phyloP scores from a whole-genome alignment of 2,113 vertebrate genomes.

The Mohoua ochrocephala region DNA sequence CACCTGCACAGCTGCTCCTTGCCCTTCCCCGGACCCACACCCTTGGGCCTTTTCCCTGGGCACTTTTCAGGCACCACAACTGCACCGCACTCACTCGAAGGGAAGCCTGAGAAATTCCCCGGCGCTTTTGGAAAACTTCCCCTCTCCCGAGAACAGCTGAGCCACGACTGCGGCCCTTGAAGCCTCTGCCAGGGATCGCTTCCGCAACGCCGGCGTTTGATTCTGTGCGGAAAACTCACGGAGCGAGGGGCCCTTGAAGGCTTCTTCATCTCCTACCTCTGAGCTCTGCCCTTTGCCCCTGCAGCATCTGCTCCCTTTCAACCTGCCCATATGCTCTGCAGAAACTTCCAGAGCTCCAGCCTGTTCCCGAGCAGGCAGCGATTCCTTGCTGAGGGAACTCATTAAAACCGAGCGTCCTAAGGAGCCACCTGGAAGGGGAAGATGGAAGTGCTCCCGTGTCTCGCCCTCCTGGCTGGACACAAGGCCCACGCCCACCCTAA shows the following conservation, averaged over 20 bases:
- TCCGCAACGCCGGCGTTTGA: background rate
- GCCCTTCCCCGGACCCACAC: background rate
- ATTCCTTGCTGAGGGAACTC: background rate
- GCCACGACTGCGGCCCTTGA: background rate
- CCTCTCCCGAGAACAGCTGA: background rate
- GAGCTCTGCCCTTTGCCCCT: background rate
- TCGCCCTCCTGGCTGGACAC: too few species aligned
- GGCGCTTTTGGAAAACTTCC: background rate
- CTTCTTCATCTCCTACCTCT: background rate
- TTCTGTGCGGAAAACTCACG: background rate
- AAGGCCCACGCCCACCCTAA: background rate
- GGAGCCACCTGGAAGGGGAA: background rate
- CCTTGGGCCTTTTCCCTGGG: background rate
- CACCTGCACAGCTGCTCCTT: background rate
- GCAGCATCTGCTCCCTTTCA: background rate
- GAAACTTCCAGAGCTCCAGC: background rate
- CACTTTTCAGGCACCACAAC: accelerated
- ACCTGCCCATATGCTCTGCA: background rate
- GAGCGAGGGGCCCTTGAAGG: background rate
- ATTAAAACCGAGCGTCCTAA: background rate
- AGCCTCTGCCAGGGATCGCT: background rate
- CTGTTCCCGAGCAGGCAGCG: background rate
- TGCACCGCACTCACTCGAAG: background rate
- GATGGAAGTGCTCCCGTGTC: accelerated
- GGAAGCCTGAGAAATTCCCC: background rate